phyloP scores from a whole-genome alignment of 2,888 invertebrate species.

The Lasioglossum marginatum region DNA sequence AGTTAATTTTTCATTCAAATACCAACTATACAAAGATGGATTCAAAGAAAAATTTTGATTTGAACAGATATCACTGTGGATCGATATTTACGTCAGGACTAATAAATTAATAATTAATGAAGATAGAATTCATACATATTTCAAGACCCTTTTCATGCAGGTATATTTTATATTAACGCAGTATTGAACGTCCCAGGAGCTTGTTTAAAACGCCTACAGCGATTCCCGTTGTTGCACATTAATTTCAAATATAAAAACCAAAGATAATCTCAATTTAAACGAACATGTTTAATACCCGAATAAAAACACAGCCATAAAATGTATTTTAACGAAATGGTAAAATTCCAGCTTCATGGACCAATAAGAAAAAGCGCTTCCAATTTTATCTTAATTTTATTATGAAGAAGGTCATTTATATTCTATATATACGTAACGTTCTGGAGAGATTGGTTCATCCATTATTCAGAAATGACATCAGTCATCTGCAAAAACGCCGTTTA shows the following conservation, averaged over 20 bases:
- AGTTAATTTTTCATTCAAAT: too few relatives aligned
- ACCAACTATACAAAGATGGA: not conserved
- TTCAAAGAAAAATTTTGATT: not conserved
- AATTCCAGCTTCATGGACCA: not conserved
- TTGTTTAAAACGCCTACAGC: not conserved
- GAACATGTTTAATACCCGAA: not conserved
- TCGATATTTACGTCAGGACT: not conserved
- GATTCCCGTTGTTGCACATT: not conserved
- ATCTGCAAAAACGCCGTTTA: not conserved
- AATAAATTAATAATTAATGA: not conserved
- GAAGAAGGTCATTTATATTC: not conserved
- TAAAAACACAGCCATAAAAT: not conserved
- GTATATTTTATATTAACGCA: not conserved
- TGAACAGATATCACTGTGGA: not conserved
- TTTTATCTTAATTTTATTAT: not conserved
- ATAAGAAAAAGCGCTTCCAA: not conserved
- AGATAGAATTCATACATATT: not conserved
- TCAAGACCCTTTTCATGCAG: not conserved
- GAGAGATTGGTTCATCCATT: not conserved
- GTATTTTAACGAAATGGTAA: not conserved
- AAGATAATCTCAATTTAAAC: not conserved
- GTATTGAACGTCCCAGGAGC: not conserved
- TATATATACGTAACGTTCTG: not conserved
- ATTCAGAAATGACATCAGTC: not conserved
- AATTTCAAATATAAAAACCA: not conserved